A percentile compares a stretch with the other conserved stretches of the same genome.
These are phyloP conservation scores for Crematogaster levior DNA, from an alignment of 2,888 invertebrate genomes.

Conservation along the genomic window DNA sequence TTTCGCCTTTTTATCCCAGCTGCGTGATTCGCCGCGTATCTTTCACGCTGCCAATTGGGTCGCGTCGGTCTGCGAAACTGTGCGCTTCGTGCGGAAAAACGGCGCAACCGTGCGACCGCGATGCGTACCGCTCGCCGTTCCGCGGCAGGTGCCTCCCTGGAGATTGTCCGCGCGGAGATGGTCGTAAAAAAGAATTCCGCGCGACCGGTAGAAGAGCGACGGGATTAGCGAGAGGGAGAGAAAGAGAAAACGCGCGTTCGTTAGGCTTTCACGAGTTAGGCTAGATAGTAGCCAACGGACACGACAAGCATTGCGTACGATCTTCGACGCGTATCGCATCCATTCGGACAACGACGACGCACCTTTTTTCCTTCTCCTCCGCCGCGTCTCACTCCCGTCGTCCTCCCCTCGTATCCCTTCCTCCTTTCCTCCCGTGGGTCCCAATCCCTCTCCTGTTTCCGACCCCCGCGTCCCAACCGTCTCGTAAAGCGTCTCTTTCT, in stretches of 20 bases:
- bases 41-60: conserved; percentile 49
- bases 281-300: conserved; percentile 64
- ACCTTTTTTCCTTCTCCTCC: conserved; percentile 65
- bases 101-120: conserved; percentile 27
- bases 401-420: background rate
- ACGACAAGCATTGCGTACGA: conserved; percentile 71
- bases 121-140: conserved; percentile 29
- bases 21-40: conserved; percentile 40
- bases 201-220: conserved; percentile 45
- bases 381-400: conserved; percentile 11
- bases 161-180: conserved; percentile 17
- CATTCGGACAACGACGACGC: conserved; percentile 63
- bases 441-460: conserved; percentile 41
- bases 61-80: conserved; percentile 40
- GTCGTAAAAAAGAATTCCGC: conserved; percentile 57
- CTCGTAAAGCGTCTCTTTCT: conserved; percentile 52
- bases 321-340: conserved; percentile 74
- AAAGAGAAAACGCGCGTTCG: conserved; percentile 68
- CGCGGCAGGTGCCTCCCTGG: conserved; percentile 63
- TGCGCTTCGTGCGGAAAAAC: conserved; percentile 43
- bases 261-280: conserved; percentile 75
- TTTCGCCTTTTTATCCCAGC: conserved; percentile 8
- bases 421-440: conserved; percentile 35
- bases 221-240: conserved; percentile 47
- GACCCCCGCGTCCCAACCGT: conserved; percentile 45